phyloP scores from a whole-genome alignment of 2,888 invertebrate species.

The Diarsia brunnea region DNA sequence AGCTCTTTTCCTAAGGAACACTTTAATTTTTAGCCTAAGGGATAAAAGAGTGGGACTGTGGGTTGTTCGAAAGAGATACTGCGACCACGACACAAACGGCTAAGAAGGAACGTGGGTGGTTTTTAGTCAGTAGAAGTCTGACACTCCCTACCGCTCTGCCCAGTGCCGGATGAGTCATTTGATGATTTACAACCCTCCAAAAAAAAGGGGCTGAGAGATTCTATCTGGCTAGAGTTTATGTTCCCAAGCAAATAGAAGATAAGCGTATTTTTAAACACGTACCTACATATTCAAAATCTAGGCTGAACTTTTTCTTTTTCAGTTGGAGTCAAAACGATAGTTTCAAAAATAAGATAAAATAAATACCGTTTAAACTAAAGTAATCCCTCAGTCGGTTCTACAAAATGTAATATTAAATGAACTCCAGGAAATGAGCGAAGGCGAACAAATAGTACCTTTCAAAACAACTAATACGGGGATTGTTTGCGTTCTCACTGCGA shows the following conservation, averaged over 20 bases:
- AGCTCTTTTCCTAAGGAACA: neutral
- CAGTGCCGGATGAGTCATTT: too few species aligned
- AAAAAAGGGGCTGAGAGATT: too few species aligned
- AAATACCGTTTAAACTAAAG: constrained; percentile 4
- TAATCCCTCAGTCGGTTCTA: neutral
- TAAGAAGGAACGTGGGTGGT: too few species aligned
- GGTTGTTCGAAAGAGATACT: too few species aligned
- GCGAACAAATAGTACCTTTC: constrained; percentile 54
- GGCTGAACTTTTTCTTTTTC: neutral
- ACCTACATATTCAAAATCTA: neutral
- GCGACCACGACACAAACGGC: too few species aligned
- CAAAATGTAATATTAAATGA: constrained; percentile 33
- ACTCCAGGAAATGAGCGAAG: constrained; percentile 31
- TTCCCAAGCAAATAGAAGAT: neutral
- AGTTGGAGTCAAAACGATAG: neutral
- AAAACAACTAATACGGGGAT: constrained; percentile 68
- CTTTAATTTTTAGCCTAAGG: neutral
- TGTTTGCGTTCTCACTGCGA: constrained; percentile 69
- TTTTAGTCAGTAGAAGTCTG: too few species aligned
- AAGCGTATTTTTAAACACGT: neutral
- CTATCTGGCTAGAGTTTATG: neutral
- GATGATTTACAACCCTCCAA: too few species aligned
- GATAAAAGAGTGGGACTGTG: too few species aligned
- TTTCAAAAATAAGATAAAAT: neutral
- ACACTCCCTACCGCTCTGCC: too few species aligned